Conservation (phyloP, 2,113 vertebrate species). For the Dasyprocta punctata region DNA sequence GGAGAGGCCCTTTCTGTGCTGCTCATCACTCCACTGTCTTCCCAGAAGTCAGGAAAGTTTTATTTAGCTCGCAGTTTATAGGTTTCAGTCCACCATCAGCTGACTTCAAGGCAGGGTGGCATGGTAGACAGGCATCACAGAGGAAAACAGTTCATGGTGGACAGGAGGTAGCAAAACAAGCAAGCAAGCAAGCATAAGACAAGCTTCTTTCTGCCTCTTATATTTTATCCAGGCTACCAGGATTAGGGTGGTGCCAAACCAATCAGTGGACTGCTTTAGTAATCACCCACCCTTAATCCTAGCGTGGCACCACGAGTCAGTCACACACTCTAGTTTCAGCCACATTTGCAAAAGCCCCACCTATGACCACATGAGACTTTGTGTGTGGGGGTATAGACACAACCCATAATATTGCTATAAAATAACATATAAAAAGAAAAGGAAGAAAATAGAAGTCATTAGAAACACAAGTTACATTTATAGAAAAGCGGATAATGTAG, state of each 20-base stretch:
- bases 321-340: not conserved
- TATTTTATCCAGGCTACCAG: not conserved
- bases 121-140: not conserved
- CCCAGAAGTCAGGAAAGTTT: not conserved
- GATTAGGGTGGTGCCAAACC: not conserved
- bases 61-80: not conserved
- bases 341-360: not conserved
- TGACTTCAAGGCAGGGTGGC: not conserved
- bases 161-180: not conserved
- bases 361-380: not conserved
- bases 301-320: not conserved
- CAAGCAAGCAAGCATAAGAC: not conserved
- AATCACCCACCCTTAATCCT: not conserved
- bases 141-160: not conserved
- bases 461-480: not conserved
- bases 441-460: not conserved
- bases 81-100: not conserved
- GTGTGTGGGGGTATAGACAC: not conserved
- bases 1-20: not conserved
- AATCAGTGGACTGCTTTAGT: not conserved
- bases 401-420: not conserved
- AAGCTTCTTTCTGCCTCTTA: not conserved
- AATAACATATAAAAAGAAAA: not conserved
- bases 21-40: not conserved
- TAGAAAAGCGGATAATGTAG: not conserved